phyloP scores from a whole-genome alignment of 2,888 invertebrate genomes.

The Anthoptus insignis region DNA sequence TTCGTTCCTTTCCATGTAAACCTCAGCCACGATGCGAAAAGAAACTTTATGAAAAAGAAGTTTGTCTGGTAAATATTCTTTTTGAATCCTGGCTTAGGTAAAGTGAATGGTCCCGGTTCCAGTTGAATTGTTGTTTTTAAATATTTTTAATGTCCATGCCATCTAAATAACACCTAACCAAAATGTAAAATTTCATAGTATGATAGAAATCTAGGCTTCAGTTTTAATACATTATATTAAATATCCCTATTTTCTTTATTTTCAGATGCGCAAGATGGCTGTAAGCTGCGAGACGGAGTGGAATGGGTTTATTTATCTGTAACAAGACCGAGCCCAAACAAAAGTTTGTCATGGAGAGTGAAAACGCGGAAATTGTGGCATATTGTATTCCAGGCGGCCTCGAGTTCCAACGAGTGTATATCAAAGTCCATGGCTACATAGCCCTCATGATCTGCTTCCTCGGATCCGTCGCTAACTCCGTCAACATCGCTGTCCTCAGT shows the following conservation, averaged over 20 bases:
- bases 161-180: too few species aligned
- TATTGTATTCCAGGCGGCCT: constrained; percentile 86
- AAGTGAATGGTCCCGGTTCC: too few species aligned
- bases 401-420: constrained; percentile 88
- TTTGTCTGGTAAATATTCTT: too few species aligned
- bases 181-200: too few species aligned
- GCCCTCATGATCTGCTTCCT: constrained; percentile 95
- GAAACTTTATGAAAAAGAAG: too few species aligned
- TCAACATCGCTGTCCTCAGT: constrained; percentile 96
- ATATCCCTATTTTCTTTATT: constrained; percentile 1
- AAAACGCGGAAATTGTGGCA: constrained; percentile 57
- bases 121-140: too few species aligned
- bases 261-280: constrained; percentile 5
- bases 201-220: too few species aligned
- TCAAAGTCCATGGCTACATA: constrained; percentile 93
- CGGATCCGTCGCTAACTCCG: constrained; percentile 95
- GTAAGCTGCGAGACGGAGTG: neutral
- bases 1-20: too few species aligned
- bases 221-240: too few species aligned
- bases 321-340: neutral
- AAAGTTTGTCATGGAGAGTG: constrained; percentile 46
- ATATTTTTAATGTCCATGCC: too few species aligned
- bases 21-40: too few species aligned
- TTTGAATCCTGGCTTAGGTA: too few species aligned
- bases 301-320: neutral